phyloP scores from a whole-genome alignment of 1,140 invertebrate genomes.

The Matsumurasca onukii region DNA sequence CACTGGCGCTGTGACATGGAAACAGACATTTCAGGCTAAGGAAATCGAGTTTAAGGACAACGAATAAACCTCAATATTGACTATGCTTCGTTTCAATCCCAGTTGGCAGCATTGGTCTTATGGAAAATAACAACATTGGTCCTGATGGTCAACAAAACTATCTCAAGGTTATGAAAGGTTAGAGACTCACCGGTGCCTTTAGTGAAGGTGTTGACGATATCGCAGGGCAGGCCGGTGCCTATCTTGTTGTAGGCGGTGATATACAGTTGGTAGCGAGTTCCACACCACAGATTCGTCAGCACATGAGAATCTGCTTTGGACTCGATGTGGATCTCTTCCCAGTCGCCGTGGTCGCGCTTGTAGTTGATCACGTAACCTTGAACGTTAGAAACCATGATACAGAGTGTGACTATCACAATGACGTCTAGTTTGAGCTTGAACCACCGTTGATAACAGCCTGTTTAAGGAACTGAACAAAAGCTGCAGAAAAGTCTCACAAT shows the following conservation, averaged over 20 bases:
- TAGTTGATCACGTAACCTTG: constrained; percentile 83
- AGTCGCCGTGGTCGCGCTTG: constrained; percentile 84
- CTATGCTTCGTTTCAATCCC: no score
- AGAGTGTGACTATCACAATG: background rate
- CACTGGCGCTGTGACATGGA: constrained; percentile 60
- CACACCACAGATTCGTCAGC: constrained; percentile 80
- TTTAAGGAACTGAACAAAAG: background rate
- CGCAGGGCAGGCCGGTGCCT: constrained; percentile 82
- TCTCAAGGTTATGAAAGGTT: no score
- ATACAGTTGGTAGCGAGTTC: constrained; percentile 83
- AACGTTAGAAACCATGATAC: background rate
- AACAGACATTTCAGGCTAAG: no score
- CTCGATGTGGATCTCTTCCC: constrained; percentile 82
- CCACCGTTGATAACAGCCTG: no score
- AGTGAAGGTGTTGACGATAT: constrained; percentile 79
- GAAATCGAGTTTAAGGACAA: no score
- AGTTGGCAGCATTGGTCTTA: no score
- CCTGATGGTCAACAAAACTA: no score
- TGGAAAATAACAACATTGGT: no score
- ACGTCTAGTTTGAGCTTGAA: no score
- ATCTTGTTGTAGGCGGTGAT: constrained; percentile 87
- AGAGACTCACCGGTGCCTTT: constrained; percentile 78
- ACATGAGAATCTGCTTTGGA: constrained; percentile 75
- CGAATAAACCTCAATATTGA: no score
- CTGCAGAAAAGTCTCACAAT: background rate